phyloP scores from a whole-genome alignment of 1,140 invertebrate genomes.

The Nasonia giraulti region DNA sequence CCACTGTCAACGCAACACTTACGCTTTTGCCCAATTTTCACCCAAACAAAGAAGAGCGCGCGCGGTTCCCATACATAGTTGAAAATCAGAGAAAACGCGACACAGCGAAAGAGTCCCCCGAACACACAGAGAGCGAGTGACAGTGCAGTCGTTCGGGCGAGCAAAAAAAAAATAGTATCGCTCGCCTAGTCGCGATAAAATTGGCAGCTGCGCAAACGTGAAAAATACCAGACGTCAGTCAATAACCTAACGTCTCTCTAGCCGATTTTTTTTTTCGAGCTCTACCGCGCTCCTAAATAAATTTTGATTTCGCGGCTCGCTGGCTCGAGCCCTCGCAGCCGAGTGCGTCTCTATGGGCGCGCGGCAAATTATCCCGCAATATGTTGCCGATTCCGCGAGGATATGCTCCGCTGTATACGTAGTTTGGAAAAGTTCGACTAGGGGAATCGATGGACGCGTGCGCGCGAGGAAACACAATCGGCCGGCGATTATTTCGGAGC shows the following conservation, averaged over 20 bases:
- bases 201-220: constrained; percentile 15
- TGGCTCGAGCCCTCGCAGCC: constrained; percentile 54
- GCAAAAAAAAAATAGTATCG: background rate
- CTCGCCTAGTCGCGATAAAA: constrained; percentile 20
- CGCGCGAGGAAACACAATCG: background rate
- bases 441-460: constrained; percentile 17
- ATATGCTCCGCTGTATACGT: background rate
- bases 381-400: constrained; percentile 59
- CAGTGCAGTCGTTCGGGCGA: background rate
- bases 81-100: too few species aligned
- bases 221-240: constrained; percentile 39
- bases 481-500: constrained; percentile 26
- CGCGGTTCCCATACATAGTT: too few species aligned
- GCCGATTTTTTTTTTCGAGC: constrained; percentile 28
- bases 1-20: too few species aligned
- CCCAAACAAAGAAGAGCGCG: too few species aligned
- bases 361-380: constrained; percentile 62
- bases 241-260: constrained; percentile 29
- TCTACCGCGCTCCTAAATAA: constrained; percentile 49
- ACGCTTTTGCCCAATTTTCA: too few species aligned
- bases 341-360: constrained; percentile 51
- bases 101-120: too few species aligned
- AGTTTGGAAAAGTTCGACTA: background rate
- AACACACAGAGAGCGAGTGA: constrained; percentile 21
- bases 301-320: constrained; percentile 62